A percentile compares a stretch with the other conserved stretches of the same genome.
phyloP scores from a whole-genome alignment of 2,797 vertebrate genomes.

The Tapirus indicus region DNA sequence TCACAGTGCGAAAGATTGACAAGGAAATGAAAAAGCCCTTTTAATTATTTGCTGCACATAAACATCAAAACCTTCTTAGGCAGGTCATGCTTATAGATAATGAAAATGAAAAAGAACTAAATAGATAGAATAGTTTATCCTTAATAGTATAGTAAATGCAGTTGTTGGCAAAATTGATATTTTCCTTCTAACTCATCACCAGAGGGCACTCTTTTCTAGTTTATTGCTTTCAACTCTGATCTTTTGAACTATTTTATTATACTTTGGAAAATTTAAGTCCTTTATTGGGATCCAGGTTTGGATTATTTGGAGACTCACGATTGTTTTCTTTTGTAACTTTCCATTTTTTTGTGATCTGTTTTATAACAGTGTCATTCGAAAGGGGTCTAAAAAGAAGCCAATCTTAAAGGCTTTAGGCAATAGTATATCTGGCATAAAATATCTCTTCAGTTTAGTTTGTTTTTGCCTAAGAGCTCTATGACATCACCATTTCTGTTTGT shows the following conservation, averaged over 20 bases:
- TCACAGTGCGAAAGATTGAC: slow-evolving; percentile 56
- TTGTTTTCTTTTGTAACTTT: slow-evolving; percentile 46
- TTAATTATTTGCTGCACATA: slow-evolving; percentile 49
- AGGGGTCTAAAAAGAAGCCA: background rate
- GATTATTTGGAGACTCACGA: slow-evolving; percentile 46
- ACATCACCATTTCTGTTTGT: slow-evolving; percentile 23
- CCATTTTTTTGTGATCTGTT: background rate
- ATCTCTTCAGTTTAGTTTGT: background rate
- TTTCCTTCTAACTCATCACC: slow-evolving; percentile 79
- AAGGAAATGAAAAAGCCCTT: slow-evolving; percentile 10
- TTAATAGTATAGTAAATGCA: slow-evolving; percentile 26
- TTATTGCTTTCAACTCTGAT: slow-evolving; percentile 61
- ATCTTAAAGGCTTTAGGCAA: background rate
- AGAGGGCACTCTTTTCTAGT: slow-evolving; percentile 87
- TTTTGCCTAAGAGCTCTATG: background rate
- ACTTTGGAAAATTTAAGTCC: slow-evolving; percentile 49
- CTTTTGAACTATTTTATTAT: slow-evolving; percentile 26
- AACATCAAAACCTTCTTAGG: slow-evolving; percentile 29
- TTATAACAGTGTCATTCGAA: slow-evolving; percentile 20
- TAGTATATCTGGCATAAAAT: background rate
- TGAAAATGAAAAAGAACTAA: slow-evolving; percentile 52
- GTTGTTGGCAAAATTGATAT: slow-evolving; percentile 5
- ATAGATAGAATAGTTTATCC: slow-evolving; percentile 1
- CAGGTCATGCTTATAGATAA: slow-evolving; percentile 45
- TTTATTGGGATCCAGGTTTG: slow-evolving; percentile 44